Evolutionary conservation across 1,140 invertebrate genomes (phyloP).

Genomic region (Propsilocerus akamusi): DNA sequence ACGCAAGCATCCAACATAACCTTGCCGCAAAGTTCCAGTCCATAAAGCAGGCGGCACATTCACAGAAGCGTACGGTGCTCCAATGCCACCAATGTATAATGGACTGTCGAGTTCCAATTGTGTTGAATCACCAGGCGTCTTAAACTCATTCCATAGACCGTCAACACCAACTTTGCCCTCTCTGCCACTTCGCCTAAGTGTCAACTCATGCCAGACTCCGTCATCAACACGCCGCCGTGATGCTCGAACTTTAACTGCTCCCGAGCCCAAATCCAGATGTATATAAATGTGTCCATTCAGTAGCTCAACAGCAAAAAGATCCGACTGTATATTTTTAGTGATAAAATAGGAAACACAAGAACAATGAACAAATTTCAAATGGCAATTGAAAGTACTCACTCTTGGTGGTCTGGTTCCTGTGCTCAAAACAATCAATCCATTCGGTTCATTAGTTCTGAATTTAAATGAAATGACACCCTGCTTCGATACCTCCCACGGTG

Average conservation of each 20-base stretch:
- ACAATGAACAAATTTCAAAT: not conserved
- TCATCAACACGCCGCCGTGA: constrained; percentile 72
- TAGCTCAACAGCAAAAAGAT: constrained; percentile 86
- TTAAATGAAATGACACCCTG: constrained; percentile 81
- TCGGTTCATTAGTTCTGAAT: constrained; percentile 84
- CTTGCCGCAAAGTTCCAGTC: constrained; percentile 73
- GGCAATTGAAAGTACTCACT: constrained; percentile 22
- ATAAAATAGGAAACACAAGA: not conserved
- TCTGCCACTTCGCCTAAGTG: constrained; percentile 54
- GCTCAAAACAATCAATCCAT: constrained; percentile 86
- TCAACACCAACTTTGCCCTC: constrained; percentile 82
- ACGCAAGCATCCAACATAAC: constrained; percentile 89
- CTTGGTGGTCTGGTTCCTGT: constrained; percentile 55
- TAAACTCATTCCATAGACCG: constrained; percentile 73
- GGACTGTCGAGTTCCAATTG: constrained; percentile 77
- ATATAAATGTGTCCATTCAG: constrained; percentile 84
- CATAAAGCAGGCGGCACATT: constrained; percentile 72
- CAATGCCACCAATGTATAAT: constrained; percentile 76
- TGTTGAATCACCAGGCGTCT: constrained; percentile 61
- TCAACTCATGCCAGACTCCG: constrained; percentile 78
- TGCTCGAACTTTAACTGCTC: constrained; percentile 63
- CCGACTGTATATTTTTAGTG: constrained; percentile 34
- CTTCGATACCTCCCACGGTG: constrained; percentile 71
- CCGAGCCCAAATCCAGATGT: constrained; percentile 82
- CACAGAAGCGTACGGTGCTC: constrained; percentile 49